Conservation (phyloP, 2,797 vertebrate species). For the Tokudaia muenninki region DNA sequence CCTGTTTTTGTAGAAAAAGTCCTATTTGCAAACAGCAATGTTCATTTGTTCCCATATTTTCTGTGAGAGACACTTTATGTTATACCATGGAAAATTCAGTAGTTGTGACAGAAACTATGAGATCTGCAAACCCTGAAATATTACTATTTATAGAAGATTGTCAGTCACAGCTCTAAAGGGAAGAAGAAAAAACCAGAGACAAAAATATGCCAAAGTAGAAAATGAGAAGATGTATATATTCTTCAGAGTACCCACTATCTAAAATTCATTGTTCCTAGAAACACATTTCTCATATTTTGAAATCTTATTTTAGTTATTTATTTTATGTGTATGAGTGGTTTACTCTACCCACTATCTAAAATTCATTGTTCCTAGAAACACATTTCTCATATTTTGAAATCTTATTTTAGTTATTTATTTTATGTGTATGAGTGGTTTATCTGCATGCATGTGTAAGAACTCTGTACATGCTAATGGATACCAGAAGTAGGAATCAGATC, state of each 20-base stretch:
- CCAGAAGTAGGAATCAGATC: not conserved
- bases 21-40: not conserved
- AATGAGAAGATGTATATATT: not conserved
- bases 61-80: not conserved
- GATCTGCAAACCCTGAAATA: not conserved
- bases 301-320: not conserved
- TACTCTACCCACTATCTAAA: not conserved
- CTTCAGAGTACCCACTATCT: not conserved
- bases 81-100: not conserved
- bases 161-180: not conserved
- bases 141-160: not conserved
- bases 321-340: not conserved
- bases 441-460: not conserved
- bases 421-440: not conserved
- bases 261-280: not conserved
- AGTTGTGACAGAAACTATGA: not conserved
- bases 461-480: not conserved
- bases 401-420: not conserved
- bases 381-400: not conserved
- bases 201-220: constrained; percentile 5
- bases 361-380: not conserved
- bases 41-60: not conserved
- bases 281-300: not conserved
- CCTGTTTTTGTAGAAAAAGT: not conserved
- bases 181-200: not conserved